Evolutionary conservation across 1,140 invertebrate genomes (phyloP).

Genomic region (Choristoneura fumiferana): DNA sequence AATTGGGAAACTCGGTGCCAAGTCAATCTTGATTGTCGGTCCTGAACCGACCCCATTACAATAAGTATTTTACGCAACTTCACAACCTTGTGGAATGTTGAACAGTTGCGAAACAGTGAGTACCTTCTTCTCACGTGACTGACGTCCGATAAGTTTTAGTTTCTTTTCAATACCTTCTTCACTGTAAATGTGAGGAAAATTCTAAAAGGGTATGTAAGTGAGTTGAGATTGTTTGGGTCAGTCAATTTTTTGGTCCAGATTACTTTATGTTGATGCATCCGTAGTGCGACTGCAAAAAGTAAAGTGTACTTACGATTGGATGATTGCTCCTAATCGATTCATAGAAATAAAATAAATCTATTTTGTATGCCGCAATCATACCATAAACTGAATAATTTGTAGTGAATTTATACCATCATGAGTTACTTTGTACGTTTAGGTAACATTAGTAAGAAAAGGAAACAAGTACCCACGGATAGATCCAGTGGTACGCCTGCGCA

Average conservation of each 20-base stretch:
- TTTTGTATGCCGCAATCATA: no score
- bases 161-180: neutral
- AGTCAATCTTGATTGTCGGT: neutral
- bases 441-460: no score
- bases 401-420: no score
- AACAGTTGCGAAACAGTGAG: neutral
- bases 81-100: constrained; percentile 2
- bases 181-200: neutral
- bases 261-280: neutral
- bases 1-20: no score
- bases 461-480: no score
- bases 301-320: no score
- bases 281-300: neutral
- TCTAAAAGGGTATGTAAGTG: neutral
- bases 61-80: neutral
- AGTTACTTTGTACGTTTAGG: no score
- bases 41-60: neutral
- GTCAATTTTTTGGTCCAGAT: neutral
- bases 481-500: no score
- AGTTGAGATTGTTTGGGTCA: neutral
- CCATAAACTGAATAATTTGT: no score
- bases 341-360: no score
- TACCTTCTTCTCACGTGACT: neutral
- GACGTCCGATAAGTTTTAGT: neutral
- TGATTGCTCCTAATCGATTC: no score